phyloP scores from a whole-genome alignment of 92 coral and sea anemone genomes.

The Porites cylindrica region DNA sequence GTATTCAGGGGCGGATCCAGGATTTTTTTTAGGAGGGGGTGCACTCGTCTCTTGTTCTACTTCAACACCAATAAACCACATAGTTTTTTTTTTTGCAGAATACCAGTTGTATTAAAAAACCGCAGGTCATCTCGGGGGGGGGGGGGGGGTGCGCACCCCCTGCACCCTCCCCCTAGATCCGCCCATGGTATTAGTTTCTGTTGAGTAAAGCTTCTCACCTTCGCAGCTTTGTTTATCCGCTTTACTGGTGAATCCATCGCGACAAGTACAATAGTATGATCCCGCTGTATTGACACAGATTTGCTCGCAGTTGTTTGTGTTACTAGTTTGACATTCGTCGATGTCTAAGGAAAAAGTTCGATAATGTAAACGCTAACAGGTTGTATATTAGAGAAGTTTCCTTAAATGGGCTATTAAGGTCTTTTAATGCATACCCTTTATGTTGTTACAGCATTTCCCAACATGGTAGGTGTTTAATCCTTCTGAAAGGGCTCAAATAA shows the following conservation, averaged over 20 bases:
- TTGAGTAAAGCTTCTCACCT: conserved; percentile 39
- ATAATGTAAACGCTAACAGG: neutral
- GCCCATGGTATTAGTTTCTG: neutral
- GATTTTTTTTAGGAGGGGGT: neutral
- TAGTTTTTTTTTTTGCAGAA: too few species aligned
- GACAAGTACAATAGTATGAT: conserved; percentile 70
- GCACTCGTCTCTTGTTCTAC: too few species aligned
- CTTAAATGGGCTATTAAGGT: too few species aligned
- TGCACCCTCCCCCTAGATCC: too few species aligned
- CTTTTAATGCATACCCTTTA: too few species aligned
- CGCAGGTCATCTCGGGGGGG: too few species aligned
- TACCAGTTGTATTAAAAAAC: too few species aligned
- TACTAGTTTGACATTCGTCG: conserved; percentile 63
- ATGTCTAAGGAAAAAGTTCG: conserved; percentile 44
- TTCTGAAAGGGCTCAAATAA: too few species aligned
- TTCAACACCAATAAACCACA: too few species aligned
- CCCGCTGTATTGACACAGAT: conserved; percentile 71
- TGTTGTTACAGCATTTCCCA: too few species aligned
- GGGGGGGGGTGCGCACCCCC: too few species aligned
- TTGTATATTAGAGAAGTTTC: neutral
- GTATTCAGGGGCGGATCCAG: neutral
- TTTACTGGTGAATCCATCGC: conserved; percentile 53
- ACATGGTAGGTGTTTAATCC: too few species aligned
- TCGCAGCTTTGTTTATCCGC: conserved; percentile 57
- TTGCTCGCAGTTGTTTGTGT: conserved; percentile 55